Evolutionary conservation across 2,888 invertebrate genomes (phyloP), one percentile per base, ranked within the genome.

Genomic region (Ceratothoa steindachneri): DNA sequence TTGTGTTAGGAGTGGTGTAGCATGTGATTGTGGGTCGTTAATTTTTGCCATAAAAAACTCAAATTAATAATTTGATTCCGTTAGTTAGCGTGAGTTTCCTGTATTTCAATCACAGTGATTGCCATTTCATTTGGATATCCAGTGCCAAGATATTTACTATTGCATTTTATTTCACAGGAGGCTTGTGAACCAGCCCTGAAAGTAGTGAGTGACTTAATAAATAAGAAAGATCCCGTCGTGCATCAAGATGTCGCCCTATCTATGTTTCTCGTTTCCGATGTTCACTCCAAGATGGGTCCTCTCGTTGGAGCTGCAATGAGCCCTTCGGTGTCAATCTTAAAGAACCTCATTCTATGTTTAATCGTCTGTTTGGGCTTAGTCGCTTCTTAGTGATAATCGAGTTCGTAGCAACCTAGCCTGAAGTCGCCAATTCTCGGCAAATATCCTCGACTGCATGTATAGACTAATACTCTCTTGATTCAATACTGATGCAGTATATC

Each of bases 231-330:
- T 84, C 90, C 91, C 81, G 92, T 93, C 83, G 90, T 94, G 81
- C 91, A 91, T 83, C 93, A 93, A 68, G 93, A 94, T 84, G 89
- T 93, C 77, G 88, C 93, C 51, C 88, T 94, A 74, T 94, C 94
- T 81, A 93, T 94, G 84, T 92, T 94, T 87, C 94, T 94, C 87
- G 92, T 94, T 87, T 93, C 93, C 71, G 93, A 93, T 87, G 93
- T 94, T 71, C 93, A 93, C 85, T 91, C 93, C 69, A 90, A 92
- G 80, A 90, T 92, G 85, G 91, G 93, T 28, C 89, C 90, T 28
- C 22, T 72, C 60, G 72, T 74, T n/a, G 73, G 66, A 9, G 68
- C 69, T 15, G 72, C 73, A 15, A 27, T 60, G 3, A 41, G 41
- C 7, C 41, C 41, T 41, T 41, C 9, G 24, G 22, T 24, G 3